Evolutionary conservation across 2,113 vertebrate species (phyloP), one percentile per base, ranked within the genome.

Genomic region (Mobula birostris): DNA sequence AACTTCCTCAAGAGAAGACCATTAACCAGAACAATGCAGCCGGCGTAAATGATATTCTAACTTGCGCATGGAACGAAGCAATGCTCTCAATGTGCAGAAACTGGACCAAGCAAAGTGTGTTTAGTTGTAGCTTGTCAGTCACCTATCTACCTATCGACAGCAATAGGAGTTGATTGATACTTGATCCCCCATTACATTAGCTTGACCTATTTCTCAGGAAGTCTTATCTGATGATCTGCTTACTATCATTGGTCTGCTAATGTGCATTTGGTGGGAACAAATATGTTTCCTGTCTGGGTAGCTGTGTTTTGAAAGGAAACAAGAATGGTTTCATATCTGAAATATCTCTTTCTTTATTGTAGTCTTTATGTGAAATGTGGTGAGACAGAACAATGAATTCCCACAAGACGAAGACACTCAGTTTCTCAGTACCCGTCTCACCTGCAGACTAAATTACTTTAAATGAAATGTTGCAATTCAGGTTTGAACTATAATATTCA

Each of bases 241-340:
- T 74, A 48, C 40, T 27, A 36, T 29, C 90, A 61, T 14, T 48
- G 70, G 90, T 48, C 90, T 93, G 68, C 72, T 93, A 27, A 17
- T 40, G 40, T 56, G 8, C 21, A 93, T 14, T 74, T 93, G 72
- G 90, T 74, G 68, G 88, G 90, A 5, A 36, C 8, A 32, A 74
- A 14, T 15, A 11, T 72, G 90, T 68, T 93, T 93, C 90, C 90
- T 74, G 68, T 48, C 90, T 74, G 66, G 32, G 68, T 74, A 36
- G 1, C n/a, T 68, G 63, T 68, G 61, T 27, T 36, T 90, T 21
- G 58, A 63, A 90, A 63, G 87, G 68, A 11, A 91, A 70, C 7
- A 91, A 91, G 88, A 91, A 93, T 93, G 90, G 72, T 93, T 72
- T 93, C 90, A 93, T 1, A 15, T 93, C 90, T 21, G 68, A 93